Percentiles rank a stretch among this genome's conserved stretches.
Evolutionary conservation across 2,797 vertebrate genomes (phyloP).

Genomic region (Varecia variegata): DNA sequence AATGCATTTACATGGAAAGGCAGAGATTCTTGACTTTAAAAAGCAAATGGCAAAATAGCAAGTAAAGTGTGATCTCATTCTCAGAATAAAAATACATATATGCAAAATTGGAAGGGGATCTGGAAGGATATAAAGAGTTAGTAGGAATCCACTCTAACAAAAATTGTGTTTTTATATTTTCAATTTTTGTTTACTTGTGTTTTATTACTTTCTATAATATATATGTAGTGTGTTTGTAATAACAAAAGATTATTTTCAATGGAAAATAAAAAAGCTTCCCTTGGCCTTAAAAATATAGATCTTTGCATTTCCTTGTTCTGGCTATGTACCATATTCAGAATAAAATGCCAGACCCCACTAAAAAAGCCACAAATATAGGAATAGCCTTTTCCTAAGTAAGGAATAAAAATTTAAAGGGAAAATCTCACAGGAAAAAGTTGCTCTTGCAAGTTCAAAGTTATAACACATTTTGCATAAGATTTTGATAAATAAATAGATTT

Average conservation of each 20-base stretch:
- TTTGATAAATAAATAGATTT: slow-evolving; percentile 46
- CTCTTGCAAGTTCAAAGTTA: slow-evolving; percentile 20
- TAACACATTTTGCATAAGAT: slow-evolving; percentile 31
- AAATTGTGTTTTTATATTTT: background rate
- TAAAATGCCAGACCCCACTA: slow-evolving; percentile 16
- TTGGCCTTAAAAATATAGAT: background rate
- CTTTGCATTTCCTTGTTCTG: background rate
- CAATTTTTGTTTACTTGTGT: slow-evolving; percentile 22
- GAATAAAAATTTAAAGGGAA: slow-evolving; percentile 9
- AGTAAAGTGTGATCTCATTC: background rate
- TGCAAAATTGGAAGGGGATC: background rate
- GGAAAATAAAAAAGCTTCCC: background rate
- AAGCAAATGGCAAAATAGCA: background rate
- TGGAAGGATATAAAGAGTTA: background rate
- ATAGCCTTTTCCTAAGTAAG: background rate
- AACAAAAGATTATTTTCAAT: slow-evolving; percentile 41
- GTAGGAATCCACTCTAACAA: background rate
- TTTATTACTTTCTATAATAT: background rate
- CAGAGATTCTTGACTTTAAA: background rate
- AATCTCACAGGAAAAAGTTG: background rate
- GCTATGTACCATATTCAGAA: background rate
- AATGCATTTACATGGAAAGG: background rate
- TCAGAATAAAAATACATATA: background rate
- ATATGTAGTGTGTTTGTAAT: slow-evolving; percentile 7
- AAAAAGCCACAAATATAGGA: slow-evolving; percentile 10